These are phyloP conservation scores for Hylomyscus alleni DNA, from an alignment of 2,797 vertebrate genomes.

Conservation along the genomic window DNA sequence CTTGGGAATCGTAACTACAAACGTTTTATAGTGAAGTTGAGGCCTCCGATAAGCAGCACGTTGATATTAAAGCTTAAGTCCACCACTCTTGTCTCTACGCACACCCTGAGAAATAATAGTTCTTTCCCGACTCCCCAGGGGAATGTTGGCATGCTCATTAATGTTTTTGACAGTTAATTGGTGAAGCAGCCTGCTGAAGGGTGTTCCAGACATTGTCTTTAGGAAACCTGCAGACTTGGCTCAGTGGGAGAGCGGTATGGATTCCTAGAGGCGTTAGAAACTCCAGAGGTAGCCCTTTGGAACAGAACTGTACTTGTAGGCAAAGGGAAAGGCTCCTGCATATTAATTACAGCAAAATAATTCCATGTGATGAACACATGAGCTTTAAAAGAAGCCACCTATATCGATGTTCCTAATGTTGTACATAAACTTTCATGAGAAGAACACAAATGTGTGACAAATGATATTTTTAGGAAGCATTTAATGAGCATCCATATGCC, in stretches of 20 bases:
- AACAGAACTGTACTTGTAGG: neutral
- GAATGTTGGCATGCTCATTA: neutral
- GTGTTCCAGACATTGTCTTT: conserved; percentile 34
- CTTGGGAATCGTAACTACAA: neutral
- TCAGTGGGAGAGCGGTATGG: neutral
- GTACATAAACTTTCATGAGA: conserved; percentile 25
- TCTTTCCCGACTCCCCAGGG: neutral
- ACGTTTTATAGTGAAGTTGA: neutral
- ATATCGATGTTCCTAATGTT: neutral
- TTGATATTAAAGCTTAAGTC: neutral
- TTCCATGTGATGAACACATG: neutral
- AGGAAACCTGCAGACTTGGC: conserved; percentile 13
- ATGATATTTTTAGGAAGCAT: conserved; percentile 65
- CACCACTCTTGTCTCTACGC: neutral
- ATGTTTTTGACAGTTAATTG: conserved; percentile 40
- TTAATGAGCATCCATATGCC: conserved; percentile 30
- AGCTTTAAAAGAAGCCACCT: neutral
- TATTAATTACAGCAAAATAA: conserved; percentile 33
- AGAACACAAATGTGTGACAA: conserved; percentile 59
- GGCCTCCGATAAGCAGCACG: neutral
- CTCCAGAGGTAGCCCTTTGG: neutral
- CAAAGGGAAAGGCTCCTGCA: neutral
- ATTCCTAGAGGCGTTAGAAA: neutral
- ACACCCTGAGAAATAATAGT: neutral
- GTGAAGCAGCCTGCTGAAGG: neutral